A percentile compares a stretch with the other conserved stretches of the same genome.
Evolutionary conservation across 2,797 vertebrate species (phyloP).

Genomic region (Eulemur rubriventer): DNA sequence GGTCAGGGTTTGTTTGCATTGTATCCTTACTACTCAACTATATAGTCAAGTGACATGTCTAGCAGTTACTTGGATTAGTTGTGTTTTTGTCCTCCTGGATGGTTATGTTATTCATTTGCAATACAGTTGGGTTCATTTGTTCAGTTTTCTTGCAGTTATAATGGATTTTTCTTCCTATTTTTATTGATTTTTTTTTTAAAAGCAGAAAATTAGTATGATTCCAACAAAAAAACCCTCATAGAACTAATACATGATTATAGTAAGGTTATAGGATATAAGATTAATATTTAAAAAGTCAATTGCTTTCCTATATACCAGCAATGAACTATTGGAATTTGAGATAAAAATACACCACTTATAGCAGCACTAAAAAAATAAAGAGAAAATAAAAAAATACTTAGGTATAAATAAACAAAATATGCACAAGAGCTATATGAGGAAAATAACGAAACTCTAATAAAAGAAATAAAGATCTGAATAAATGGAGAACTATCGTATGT

Average conservation of each 20-base stretch:
- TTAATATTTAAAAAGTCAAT: not conserved
- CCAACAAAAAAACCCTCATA: not conserved
- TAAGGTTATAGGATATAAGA: not conserved
- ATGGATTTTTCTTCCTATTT: not conserved
- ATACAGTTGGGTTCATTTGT: not conserved
- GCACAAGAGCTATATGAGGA: not conserved
- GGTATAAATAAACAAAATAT: not conserved
- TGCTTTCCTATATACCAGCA: not conserved
- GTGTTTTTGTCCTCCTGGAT: not conserved
- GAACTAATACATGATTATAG: not conserved
- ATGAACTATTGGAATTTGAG: not conserved
- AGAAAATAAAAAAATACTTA: not conserved
- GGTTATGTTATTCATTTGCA: not conserved
- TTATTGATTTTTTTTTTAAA: not conserved
- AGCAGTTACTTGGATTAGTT: not conserved
- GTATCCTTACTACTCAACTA: not conserved
- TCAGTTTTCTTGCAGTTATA: conserved; percentile 3
- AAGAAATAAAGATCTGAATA: not conserved
- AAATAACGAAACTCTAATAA: not conserved
- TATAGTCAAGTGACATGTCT: not conserved
- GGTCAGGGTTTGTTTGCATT: not conserved
- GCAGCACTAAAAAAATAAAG: not conserved
- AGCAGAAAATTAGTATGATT: not conserved
- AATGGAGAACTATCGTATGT: not conserved
- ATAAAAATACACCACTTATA: not conserved